Evolutionary conservation across 2,888 invertebrate genomes (phyloP).

Genomic region (Euplexia lucipara): DNA sequence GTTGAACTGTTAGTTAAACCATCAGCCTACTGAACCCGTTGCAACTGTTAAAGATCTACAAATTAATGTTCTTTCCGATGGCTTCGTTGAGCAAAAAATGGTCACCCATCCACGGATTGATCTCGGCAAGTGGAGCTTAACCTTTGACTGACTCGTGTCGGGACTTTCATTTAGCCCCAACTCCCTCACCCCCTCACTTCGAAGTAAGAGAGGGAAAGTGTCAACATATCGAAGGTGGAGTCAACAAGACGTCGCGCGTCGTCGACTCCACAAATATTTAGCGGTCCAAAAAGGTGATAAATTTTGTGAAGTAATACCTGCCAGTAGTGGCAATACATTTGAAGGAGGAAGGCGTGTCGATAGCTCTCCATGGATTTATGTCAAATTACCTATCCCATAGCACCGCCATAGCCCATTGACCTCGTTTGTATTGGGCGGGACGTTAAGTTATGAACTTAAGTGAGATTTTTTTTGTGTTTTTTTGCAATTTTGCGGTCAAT

Average conservation of each 20-base stretch:
- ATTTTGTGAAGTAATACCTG: conserved; percentile 76
- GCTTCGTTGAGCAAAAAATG: no score
- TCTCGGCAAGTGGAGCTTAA: no score
- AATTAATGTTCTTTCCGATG: no score
- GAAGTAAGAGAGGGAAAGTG: conserved; percentile 9
- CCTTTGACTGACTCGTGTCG: no score
- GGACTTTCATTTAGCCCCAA: no score
- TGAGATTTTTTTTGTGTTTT: not conserved
- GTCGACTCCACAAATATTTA: conserved; percentile 53
- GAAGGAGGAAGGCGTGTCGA: conserved; percentile 79
- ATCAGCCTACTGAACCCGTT: no score
- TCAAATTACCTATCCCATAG: conserved; percentile 85
- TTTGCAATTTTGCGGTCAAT: no score
- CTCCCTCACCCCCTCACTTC: not conserved
- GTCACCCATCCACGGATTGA: no score
- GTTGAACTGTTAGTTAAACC: no score
- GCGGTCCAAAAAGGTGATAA: conserved; percentile 72
- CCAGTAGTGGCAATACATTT: conserved; percentile 78
- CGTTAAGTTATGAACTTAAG: conserved; percentile 56
- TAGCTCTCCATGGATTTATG: conserved; percentile 83
- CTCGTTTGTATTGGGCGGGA: conserved; percentile 69
- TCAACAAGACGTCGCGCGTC: conserved; percentile 12
- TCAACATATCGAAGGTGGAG: conserved; percentile 15
- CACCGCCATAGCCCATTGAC: conserved; percentile 78
- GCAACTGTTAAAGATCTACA: no score